Conservation (phyloP, 1,140 invertebrate species). For the Melitaea cinxia region DNA sequence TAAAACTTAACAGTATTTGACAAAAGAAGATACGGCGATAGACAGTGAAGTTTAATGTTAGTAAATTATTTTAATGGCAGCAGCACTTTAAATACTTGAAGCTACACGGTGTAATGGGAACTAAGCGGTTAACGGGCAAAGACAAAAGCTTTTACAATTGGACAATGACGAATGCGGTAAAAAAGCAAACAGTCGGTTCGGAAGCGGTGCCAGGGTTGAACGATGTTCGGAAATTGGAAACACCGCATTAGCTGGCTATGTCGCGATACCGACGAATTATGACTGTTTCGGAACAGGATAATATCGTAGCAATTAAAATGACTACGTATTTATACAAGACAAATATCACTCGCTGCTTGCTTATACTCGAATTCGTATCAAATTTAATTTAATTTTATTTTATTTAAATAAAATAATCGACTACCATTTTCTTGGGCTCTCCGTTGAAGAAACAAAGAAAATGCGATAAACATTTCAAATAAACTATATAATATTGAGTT, state of each 20-base stretch:
- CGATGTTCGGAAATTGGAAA: conserved; percentile 71
- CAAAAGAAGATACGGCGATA: not conserved
- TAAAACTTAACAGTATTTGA: not conserved
- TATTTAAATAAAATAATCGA: not conserved
- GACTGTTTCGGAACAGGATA: conserved; percentile 46
- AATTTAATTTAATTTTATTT: not conserved
- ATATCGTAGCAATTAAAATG: conserved; percentile 30
- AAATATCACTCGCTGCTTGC: not conserved
- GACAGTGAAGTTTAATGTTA: conserved; percentile 18
- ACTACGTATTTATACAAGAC: conserved; percentile 12
- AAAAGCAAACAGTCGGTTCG: conserved; percentile 63
- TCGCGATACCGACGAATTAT: conserved; percentile 70
- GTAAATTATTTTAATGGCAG: conserved; percentile 26
- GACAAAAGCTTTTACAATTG: conserved; percentile 61
- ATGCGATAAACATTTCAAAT: conserved; percentile 1
- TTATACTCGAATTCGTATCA: not conserved
- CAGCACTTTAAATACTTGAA: conserved; percentile 38
- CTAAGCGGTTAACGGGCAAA: conserved; percentile 42
- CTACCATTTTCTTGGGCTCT: not conserved
- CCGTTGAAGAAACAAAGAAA: not conserved
- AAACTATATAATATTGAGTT: not conserved
- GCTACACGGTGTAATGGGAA: conserved; percentile 31
- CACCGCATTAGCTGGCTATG: conserved; percentile 58
- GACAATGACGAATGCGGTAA: conserved; percentile 72
- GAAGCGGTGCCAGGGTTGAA: conserved; percentile 41